A percentile compares a stretch with the other conserved stretches of the same genome.
Evolutionary conservation across 37 sponge, comb jelly and placozoan genomes (phyloP).

Genomic region (Spongilla lacustris): DNA sequence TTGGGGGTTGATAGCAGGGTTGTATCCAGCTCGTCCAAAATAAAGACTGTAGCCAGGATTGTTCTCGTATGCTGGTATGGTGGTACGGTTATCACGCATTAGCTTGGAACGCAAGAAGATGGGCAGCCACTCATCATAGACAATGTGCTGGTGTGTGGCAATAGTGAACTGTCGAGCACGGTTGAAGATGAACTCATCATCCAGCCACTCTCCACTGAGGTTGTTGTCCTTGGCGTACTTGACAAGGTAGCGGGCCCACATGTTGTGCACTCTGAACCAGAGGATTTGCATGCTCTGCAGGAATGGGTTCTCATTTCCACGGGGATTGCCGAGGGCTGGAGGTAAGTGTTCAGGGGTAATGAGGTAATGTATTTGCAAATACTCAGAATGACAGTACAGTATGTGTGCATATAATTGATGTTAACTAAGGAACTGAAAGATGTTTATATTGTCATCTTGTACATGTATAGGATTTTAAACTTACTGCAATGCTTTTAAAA

Average conservation of each 20-base stretch:
- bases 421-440: no score
- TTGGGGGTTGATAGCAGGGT: constrained; percentile 84
- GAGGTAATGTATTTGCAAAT: no score
- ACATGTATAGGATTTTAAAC: no score
- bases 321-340: constrained; percentile 92
- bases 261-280: constrained; percentile 95
- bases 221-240: not conserved
- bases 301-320: constrained; percentile 96
- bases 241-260: constrained; percentile 69
- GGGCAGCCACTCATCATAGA: constrained; percentile 87
- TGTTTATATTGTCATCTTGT: no score
- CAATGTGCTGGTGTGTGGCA: constrained; percentile 91
- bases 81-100: not conserved
- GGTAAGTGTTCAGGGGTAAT: no score
- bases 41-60: constrained; percentile 73
- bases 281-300: constrained; percentile 85
- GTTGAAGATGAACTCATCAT: constrained; percentile 93
- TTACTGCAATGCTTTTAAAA: no score
- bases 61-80: not conserved
- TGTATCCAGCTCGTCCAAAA: constrained; percentile 69
- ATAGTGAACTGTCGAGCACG: constrained; percentile 91
- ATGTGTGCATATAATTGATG: no score
- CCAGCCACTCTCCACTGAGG: constrained; percentile 5
- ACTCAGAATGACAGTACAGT: no score
- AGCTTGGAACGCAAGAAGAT: constrained; percentile 76